Conservation (phyloP, 1,140 invertebrate genomes). For the Leptinotarsa texana region DNA sequence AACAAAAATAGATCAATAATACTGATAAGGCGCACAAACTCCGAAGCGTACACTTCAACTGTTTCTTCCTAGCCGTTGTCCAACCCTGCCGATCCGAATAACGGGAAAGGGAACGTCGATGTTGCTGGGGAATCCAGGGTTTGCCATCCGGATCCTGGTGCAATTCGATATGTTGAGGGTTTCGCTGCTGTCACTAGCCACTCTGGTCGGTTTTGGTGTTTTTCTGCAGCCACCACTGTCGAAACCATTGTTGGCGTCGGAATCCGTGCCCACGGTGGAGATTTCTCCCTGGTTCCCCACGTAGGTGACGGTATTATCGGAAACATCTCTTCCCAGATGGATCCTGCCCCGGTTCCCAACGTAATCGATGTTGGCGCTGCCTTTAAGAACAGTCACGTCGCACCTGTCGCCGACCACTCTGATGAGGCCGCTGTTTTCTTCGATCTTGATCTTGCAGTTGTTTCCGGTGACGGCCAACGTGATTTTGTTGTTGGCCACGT, state of each 20-base stretch:
- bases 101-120: not conserved
- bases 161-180: not conserved
- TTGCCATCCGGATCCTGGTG: not conserved
- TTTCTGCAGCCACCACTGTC: no score
- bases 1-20: not conserved
- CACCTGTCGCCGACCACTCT: constrained; percentile 24
- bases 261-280: not conserved
- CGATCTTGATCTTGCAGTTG: constrained; percentile 22
- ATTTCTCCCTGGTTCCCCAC: constrained; percentile 25
- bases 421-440: constrained; percentile 15
- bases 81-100: not conserved
- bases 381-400: constrained; percentile 20
- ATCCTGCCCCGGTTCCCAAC: constrained; percentile 30
- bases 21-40: not conserved
- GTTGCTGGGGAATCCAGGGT: not conserved
- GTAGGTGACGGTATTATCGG: constrained; percentile 1
- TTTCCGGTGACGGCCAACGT: constrained; percentile 20
- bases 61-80: not conserved
- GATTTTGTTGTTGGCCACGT: constrained; percentile 18
- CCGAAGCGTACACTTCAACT: not conserved
- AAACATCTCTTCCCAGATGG: constrained; percentile 1
- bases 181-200: not conserved
- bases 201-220: no score
- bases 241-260: no score
- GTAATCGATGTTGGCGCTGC: constrained; percentile 27